These are phyloP conservation scores for Eucriotettix oculatus DNA, from an alignment of 2,888 invertebrate genomes.

Conservation along the genomic window DNA sequence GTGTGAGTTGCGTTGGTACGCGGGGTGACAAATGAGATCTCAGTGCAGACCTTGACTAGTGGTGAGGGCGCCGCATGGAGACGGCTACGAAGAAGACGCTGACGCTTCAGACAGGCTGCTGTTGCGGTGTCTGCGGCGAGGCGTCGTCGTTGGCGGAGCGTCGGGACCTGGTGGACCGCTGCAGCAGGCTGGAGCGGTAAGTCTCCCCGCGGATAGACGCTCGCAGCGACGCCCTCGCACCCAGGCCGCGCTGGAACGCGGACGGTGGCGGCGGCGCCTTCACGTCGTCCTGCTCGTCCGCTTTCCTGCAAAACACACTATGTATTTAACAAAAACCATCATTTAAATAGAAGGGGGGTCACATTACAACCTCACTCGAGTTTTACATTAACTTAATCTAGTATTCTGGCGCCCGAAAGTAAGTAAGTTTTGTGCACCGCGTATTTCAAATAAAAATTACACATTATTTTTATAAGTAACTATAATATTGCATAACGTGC, in stretches of 20 bases:
- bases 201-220: slow-evolving; percentile 47
- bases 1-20: too few species aligned
- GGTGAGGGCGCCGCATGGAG: neutral
- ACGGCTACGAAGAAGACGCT: neutral
- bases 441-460: too few species aligned
- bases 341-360: too few species aligned
- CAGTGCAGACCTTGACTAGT: too few species aligned
- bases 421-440: too few species aligned
- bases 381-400: too few species aligned
- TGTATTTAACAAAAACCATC: too few species aligned
- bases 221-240: slow-evolving; percentile 34
- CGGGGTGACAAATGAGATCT: too few species aligned
- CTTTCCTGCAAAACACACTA: neutral
- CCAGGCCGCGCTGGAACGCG: slow-evolving; percentile 11
- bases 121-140: neutral
- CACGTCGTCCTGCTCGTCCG: neutral
- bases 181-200: slow-evolving; percentile 37
- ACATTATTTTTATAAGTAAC: too few species aligned
- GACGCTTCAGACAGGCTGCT: neutral
- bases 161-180: slow-evolving; percentile 32
- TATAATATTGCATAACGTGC: too few species aligned
- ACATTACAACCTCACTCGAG: too few species aligned
- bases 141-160: slow-evolving; percentile 14
- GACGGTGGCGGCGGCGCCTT: neutral
- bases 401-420: too few species aligned